Conservation (phyloP, 2,888 invertebrate genomes). For the Hyppa rectilinea region DNA sequence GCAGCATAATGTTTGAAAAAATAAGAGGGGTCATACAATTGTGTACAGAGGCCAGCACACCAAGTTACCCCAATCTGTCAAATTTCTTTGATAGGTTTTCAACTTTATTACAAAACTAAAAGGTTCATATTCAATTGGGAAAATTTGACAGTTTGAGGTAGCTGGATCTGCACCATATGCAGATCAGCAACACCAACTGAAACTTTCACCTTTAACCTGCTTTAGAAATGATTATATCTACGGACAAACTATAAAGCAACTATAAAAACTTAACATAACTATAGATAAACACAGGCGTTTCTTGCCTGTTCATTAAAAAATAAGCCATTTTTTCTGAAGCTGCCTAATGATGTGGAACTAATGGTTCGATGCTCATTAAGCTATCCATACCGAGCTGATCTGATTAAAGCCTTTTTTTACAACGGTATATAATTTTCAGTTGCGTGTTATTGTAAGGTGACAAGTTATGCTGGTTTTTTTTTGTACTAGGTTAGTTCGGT, state of each 20-base stretch:
- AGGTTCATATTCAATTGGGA: no score
- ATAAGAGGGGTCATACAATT: no score
- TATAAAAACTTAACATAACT: slow-evolving; percentile 15
- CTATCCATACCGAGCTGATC: slow-evolving; percentile 53
- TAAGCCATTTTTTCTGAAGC: slow-evolving; percentile 58
- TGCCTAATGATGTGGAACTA: slow-evolving; percentile 62
- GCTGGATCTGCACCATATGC: no score
- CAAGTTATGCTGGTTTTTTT: neutral
- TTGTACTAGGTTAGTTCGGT: no score
- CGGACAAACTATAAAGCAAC: neutral
- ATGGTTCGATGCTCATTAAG: slow-evolving; percentile 58
- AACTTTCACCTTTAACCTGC: no score
- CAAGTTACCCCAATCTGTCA: no score
- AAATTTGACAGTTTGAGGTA: no score
- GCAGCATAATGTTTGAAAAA: no score
- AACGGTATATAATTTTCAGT: slow-evolving; percentile 28
- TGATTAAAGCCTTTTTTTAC: slow-evolving; percentile 55
- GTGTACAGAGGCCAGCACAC: no score
- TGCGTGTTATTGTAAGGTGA: slow-evolving; percentile 25
- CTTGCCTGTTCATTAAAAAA: slow-evolving; percentile 55
- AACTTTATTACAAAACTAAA: no score
- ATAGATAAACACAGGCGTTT: slow-evolving; percentile 30
- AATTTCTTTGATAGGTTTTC: no score
- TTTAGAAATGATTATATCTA: neutral
- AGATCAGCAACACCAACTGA: no score